A percentile compares a stretch with the other conserved stretches of the same genome.
Conservation (phyloP, 2,113 vertebrate genomes). For the human (Homo sapiens) region DNA sequence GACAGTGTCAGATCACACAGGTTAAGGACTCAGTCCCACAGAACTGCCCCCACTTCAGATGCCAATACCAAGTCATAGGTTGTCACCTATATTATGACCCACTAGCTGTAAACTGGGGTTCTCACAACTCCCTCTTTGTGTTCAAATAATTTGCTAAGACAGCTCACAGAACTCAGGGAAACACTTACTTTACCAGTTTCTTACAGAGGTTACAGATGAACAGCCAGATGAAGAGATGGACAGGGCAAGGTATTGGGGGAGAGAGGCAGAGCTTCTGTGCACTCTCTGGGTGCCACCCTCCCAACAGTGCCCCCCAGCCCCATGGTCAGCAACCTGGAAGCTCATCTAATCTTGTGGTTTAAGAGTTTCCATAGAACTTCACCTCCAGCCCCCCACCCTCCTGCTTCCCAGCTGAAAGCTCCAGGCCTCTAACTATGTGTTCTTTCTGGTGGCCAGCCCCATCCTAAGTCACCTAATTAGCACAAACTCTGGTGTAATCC, state of each 20-base stretch:
- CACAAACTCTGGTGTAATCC: no score
- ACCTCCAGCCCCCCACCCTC: not conserved
- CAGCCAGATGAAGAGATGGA: not conserved
- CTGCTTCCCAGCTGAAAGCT: not conserved
- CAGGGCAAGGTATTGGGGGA: not conserved
- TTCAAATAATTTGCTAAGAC: not conserved
- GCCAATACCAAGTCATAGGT: not conserved
- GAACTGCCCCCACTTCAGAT: not conserved
- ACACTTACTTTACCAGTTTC: not conserved
- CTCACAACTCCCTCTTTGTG: not conserved
- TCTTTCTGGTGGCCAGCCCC: not conserved
- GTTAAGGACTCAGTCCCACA: not conserved
- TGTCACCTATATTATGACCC: not conserved
- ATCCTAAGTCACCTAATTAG: not conserved
- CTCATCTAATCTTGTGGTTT: not conserved
- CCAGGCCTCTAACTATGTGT: not conserved
- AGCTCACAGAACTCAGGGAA: not conserved
- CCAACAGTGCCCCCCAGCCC: not conserved
- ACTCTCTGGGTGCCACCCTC: not conserved
- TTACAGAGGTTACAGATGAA: not conserved
- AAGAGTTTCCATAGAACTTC: not conserved
- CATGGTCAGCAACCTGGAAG: not conserved
- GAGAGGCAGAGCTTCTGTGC: not conserved
- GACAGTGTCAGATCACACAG: not conserved
- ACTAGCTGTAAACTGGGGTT: not conserved